A percentile compares a stretch with the other conserved stretches of the same genome.
Conservation (phyloP, 2,888 invertebrate genomes). For the Serripes groenlandicus region DNA sequence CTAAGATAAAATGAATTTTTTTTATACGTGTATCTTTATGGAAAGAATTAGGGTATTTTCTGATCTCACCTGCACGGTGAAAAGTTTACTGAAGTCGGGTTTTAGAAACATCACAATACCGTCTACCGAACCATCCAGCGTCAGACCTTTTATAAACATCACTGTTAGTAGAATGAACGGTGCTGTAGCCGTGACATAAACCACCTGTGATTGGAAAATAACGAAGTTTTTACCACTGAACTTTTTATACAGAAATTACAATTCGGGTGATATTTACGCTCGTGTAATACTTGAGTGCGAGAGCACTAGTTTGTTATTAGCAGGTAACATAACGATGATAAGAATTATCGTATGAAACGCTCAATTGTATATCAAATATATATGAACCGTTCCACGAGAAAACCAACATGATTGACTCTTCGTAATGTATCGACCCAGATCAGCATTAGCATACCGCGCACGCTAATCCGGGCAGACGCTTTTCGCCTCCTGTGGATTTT, state of each 20-base stretch:
- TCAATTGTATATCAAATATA: background rate
- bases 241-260: background rate
- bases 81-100: conserved; percentile 16
- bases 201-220: conserved; percentile 23
- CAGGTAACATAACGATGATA: background rate
- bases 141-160: conserved; percentile 36
- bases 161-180: conserved; percentile 27
- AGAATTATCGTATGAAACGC: background rate
- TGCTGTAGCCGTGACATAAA: conserved; percentile 37
- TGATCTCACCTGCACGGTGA: conserved; percentile 1
- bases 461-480: no score
- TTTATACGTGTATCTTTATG: no score
- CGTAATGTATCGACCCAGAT: no score
- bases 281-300: background rate
- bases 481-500: no score
- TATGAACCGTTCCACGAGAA: background rate
- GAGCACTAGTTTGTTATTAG: background rate
- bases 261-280: background rate
- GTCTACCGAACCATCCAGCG: conserved; percentile 6
- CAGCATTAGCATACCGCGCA: no score
- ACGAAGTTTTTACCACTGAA: background rate
- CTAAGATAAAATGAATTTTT: no score
- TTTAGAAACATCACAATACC: conserved; percentile 12
- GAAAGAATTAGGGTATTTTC: no score
- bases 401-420: no score